Evolutionary conservation across 2,113 vertebrate species (phyloP).

Genomic region (Octodon degus): DNA sequence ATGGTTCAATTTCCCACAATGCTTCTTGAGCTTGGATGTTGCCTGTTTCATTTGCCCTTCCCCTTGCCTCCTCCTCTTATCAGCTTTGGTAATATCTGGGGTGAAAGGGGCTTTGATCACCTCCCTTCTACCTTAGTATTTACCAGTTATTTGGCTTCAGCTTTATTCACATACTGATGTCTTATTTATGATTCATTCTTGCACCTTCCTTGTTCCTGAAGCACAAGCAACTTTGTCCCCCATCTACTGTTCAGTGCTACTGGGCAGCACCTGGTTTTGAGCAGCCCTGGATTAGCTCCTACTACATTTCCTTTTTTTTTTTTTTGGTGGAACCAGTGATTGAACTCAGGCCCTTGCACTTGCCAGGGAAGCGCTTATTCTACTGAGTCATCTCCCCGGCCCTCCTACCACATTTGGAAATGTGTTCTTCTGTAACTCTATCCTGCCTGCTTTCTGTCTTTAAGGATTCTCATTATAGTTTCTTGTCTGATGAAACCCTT

Average conservation of each 20-base stretch:
- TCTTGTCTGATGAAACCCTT: not conserved
- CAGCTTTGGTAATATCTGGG: not conserved
- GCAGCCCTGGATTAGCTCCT: not conserved
- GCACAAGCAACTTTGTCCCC: not conserved
- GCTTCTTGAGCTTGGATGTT: not conserved
- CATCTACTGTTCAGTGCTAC: not conserved
- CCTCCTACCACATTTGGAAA: not conserved
- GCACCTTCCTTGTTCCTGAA: not conserved
- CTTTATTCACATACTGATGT: not conserved
- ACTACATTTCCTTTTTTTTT: too few species aligned
- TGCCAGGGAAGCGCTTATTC: too few species aligned
- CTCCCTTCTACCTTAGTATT: constrained; percentile 4
- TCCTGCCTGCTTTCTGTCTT: not conserved
- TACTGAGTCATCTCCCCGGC: too few species aligned
- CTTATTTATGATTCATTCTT: not conserved
- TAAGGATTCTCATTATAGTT: not conserved
- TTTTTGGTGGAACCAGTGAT: too few species aligned
- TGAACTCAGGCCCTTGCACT: too few species aligned
- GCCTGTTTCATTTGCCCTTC: not conserved
- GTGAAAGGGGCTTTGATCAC: not conserved
- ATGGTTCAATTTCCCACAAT: not conserved
- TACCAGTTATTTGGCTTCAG: constrained; percentile 20
- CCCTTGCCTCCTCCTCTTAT: not conserved
- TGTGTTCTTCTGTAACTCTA: not conserved
- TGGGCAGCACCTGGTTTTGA: not conserved